Base-by-base conservation (phyloP, 2,797 vertebrate genomes). In the Tiaroga cobitis region DNA sequence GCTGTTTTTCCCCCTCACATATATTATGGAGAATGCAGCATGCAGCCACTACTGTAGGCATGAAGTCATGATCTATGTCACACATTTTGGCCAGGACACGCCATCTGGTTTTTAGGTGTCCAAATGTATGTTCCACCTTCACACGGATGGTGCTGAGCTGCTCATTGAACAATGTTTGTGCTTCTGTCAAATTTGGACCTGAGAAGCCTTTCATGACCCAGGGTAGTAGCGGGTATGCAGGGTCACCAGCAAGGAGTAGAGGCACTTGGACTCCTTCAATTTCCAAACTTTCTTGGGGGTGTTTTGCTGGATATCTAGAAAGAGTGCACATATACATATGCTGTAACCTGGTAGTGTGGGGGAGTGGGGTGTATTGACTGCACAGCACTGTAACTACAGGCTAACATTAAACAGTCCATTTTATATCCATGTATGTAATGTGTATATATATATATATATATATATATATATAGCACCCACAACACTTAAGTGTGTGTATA, bases 71-170 rank as follows among this genome's bases (percentile, higher is more conserved):
- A 21, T 24, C 68, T 39, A 69, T 69, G 21, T 41, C 68, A 41
- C 19, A 41, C 19, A 41, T 24, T 70, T 70, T 70, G n/a, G 77
- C 43, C 8, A 80, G 75, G 19, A 84, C 26, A 24, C 41, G 49
- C 65, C 80, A 84, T 76, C 70, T 88, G 15, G 19, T 73, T 59
- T 88, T 88, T 5, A 86, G 69, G 46, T 29, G 49, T 19, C 77
- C 77, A 81, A 88, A 86, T 26, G 18, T 84, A 67, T 86, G 87
- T 54, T 86, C 78, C 69, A 81, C 85, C 61, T 69, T 72, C 18
- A 88, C 81, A 37, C 32, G 24, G 34, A 69, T 67, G 18, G 41
- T 46, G 41, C 46, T 83, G 8, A 88, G 68, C 11, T 82, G 73
- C 3, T 37, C 1, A 34, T 83, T 88, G 46, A 85, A 88, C 24